phyloP scores from a whole-genome alignment of 2,888 invertebrate species.

The Dexiosoma caninum region DNA sequence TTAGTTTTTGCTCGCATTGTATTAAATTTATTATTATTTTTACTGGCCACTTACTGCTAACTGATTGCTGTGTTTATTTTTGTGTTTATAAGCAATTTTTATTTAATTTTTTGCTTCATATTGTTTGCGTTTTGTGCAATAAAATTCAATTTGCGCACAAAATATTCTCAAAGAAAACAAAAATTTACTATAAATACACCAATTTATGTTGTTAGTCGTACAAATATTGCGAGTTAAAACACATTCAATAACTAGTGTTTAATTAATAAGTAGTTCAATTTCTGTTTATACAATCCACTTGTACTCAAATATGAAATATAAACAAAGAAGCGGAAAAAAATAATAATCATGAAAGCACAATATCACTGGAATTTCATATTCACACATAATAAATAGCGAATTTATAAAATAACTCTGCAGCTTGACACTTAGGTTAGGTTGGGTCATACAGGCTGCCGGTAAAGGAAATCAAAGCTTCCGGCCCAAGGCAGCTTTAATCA shows the following conservation, averaged over 20 bases:
- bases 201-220: neutral
- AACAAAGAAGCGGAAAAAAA: neutral
- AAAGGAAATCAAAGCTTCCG: too few species aligned
- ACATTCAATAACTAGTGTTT: slow-evolving; percentile 25
- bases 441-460: too few species aligned
- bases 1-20: slow-evolving; percentile 22
- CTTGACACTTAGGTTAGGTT: too few species aligned
- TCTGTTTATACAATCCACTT: slow-evolving; percentile 14
- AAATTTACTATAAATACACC: slow-evolving; percentile 25
- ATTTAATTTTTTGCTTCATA: neutral
- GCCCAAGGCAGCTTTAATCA: too few species aligned
- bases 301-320: neutral
- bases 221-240: slow-evolving; percentile 11
- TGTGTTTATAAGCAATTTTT: slow-evolving; percentile 19
- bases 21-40: slow-evolving; percentile 33
- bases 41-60: slow-evolving; percentile 19
- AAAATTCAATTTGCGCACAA: slow-evolving; percentile 36
- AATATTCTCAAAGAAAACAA: neutral
- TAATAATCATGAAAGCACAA: neutral
- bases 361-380: neutral
- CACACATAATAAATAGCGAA: too few species aligned
- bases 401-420: too few species aligned
- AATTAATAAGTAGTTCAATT: slow-evolving; percentile 33
- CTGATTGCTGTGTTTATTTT: slow-evolving; percentile 40
- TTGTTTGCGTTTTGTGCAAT: slow-evolving; percentile 24